Percentiles rank a stretch among this genome's conserved stretches.
These are phyloP conservation scores for Oxygymnocypris stewartii DNA, from an alignment of 2,113 vertebrate genomes.

Conservation along the genomic window DNA sequence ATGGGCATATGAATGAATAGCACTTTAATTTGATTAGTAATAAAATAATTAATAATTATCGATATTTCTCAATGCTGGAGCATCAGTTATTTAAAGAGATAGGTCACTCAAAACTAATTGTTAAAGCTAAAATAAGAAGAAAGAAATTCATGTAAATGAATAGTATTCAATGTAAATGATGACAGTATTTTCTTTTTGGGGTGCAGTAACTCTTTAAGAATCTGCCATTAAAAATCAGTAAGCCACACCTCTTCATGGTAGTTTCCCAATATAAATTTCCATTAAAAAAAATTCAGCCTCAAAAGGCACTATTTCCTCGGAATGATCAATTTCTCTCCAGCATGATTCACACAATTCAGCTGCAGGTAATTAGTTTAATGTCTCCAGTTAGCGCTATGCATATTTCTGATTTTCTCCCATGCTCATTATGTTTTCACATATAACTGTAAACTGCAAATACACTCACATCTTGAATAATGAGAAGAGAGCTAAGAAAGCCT, in stretches of 20 bases:
- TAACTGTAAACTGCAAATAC: background rate
- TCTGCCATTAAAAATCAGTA: too few relatives aligned
- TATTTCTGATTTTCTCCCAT: background rate
- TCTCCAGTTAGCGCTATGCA: background rate
- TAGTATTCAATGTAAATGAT: too few relatives aligned
- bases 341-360: background rate
- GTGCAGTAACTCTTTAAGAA: too few relatives aligned
- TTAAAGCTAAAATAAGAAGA: too few relatives aligned
- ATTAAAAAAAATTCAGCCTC: background rate
- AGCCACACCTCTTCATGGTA: background rate
- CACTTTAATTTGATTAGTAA: too few relatives aligned
- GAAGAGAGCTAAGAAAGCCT: background rate
- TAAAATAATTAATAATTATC: too few relatives aligned
- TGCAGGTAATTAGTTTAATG: conserved; percentile 17
- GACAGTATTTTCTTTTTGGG: too few relatives aligned
- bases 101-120: too few relatives aligned
- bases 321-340: background rate
- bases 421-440: background rate
- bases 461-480: conserved; percentile 14
- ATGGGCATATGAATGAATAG: too few relatives aligned
- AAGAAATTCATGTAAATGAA: too few relatives aligned
- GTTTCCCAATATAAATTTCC: background rate
- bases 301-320: background rate
- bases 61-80: too few relatives aligned
- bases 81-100: too few relatives aligned